Evolutionary conservation across 2,888 invertebrate species (phyloP).

Genomic region (Dicyrtoma fusca): DNA sequence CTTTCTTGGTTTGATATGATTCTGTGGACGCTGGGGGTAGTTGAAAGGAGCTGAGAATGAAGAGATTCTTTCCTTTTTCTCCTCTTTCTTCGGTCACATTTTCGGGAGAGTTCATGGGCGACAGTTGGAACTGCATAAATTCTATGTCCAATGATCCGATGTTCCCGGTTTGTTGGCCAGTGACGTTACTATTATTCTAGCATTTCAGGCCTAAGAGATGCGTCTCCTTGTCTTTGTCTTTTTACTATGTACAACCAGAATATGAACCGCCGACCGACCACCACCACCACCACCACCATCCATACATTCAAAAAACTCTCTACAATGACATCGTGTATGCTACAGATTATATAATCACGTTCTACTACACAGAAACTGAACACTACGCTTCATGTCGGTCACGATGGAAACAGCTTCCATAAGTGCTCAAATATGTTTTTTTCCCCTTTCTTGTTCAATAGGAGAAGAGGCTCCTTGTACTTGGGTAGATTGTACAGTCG

Average conservation of each 20-base stretch:
- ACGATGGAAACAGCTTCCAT: no score
- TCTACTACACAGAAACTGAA: no score
- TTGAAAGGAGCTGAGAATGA: constrained; percentile 28
- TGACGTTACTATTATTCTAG: constrained; percentile 25
- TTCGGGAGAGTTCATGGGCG: constrained; percentile 24
- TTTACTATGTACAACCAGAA: constrained; percentile 1
- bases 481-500: no score
- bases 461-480: no score
- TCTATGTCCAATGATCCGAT: constrained; percentile 57
- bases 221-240: constrained; percentile 8
- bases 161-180: constrained; percentile 51
- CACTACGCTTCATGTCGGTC: no score
- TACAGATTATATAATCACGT: no score
- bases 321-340: background rate
- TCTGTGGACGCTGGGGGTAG: background rate
- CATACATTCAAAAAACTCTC: background rate
- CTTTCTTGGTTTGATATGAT: no score
- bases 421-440: no score
- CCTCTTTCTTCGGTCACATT: background rate
- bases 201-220: background rate
- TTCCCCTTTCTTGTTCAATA: no score
- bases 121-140: constrained; percentile 54
- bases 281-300: background rate
- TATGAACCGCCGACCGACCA: constrained; percentile 7
- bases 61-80: constrained; percentile 15